Evolutionary conservation across 2,797 vertebrate species (phyloP).

Genomic region (Silurus aristotelis): DNA sequence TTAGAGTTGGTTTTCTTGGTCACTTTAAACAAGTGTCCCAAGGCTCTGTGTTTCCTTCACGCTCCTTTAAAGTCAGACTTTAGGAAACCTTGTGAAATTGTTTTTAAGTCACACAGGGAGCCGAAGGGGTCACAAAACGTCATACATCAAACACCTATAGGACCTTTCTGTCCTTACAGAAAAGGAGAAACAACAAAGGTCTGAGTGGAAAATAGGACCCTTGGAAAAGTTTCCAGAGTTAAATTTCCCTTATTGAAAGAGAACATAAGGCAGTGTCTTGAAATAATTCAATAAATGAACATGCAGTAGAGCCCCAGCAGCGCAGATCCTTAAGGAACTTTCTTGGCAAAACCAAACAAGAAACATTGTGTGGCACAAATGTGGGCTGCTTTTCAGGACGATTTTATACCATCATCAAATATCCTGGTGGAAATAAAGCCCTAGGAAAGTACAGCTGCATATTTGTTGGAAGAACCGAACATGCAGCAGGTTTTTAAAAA

Average conservation of each 20-base stretch:
- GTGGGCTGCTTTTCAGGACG: not conserved
- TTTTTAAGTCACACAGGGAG: not conserved
- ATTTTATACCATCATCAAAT: not conserved
- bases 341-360: not conserved
- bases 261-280: not conserved
- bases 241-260: not conserved
- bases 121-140: not conserved
- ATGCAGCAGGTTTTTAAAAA: not conserved
- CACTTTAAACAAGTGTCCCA: not conserved
- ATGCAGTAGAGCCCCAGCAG: not conserved
- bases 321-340: not conserved
- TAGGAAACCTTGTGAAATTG: not conserved
- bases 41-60: not conserved
- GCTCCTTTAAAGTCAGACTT: not conserved
- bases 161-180: not conserved
- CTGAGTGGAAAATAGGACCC: not conserved
- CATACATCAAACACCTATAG: not conserved
- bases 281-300: not conserved
- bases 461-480: not conserved
- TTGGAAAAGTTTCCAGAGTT: not conserved
- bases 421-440: not conserved
- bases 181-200: not conserved
- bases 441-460: not conserved
- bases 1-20: not conserved
- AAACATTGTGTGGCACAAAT: not conserved